These are phyloP conservation scores for Pseudolaguvia tuberculata DNA, from an alignment of 2,113 vertebrate species.

Conservation along the genomic window DNA sequence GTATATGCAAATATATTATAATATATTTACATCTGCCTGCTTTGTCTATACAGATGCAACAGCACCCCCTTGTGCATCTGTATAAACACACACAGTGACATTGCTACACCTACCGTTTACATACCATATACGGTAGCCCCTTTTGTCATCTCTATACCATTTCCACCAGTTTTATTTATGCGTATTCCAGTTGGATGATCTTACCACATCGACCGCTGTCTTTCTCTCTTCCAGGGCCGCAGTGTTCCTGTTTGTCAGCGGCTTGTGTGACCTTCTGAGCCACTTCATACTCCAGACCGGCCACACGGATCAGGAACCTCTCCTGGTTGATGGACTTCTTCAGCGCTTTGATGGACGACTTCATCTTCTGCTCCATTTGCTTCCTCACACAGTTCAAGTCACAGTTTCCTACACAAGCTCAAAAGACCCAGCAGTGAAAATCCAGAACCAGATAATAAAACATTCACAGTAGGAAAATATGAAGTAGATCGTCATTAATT, in stretches of 20 bases:
- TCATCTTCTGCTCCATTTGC: conserved; percentile 87
- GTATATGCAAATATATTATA: neutral
- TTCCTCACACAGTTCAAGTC: conserved; percentile 86
- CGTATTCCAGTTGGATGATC: conserved; percentile 45
- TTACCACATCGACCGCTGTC: conserved; percentile 90
- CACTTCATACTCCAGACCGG: conserved; percentile 90
- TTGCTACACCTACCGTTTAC: neutral
- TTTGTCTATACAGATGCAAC: conserved; percentile 1
- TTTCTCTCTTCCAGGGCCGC: conserved; percentile 81
- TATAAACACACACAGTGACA: neutral
- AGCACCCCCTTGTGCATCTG: too few species aligned
- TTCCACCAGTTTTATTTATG: neutral
- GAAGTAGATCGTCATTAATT: too few species aligned
- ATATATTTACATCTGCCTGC: neutral
- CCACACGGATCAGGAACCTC: conserved; percentile 88
- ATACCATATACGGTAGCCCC: neutral
- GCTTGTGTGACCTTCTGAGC: conserved; percentile 79
- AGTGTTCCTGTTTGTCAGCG: conserved; percentile 68
- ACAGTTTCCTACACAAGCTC: conserved; percentile 75
- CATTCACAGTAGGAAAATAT: too few species aligned
- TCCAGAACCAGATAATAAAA: neutral
- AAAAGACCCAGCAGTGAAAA: neutral
- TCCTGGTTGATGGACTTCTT: conserved; percentile 98
- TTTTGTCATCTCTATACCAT: neutral
- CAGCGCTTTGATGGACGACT: conserved; percentile 88